Evolutionary conservation across 2,888 invertebrate genomes (phyloP).

Genomic region (Alloscopus bannaensis): DNA sequence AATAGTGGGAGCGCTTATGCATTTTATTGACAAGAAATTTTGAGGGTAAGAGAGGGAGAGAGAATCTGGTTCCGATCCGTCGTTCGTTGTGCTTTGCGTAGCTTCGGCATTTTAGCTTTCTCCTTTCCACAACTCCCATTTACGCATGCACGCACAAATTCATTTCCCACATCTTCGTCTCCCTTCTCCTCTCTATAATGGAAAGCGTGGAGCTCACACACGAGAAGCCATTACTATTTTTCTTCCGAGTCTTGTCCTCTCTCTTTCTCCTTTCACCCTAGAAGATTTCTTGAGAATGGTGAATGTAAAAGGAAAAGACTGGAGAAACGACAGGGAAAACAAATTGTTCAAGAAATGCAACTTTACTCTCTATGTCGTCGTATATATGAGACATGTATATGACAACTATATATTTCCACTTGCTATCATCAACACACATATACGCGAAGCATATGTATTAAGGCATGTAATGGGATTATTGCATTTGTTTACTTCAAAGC

Average conservation of each 20-base stretch:
- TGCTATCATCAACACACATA: conserved; percentile 4
- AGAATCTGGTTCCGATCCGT: background rate
- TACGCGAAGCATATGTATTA: no score
- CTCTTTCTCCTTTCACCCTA: conserved; percentile 24
- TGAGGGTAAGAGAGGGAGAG: no score
- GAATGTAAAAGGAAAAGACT: background rate
- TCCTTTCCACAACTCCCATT: conserved; percentile 48
- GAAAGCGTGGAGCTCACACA: no score
- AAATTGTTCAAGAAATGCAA: conserved; percentile 32
- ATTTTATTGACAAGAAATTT: conserved; percentile 24
- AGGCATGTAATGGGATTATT: conserved; percentile 64
- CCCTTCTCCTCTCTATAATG: conserved; percentile 28
- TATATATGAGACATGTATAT: no score
- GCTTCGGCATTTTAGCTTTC: conserved; percentile 39
- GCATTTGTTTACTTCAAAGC: conserved; percentile 64
- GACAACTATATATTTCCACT: background rate
- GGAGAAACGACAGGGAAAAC: background rate
- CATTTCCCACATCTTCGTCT: conserved; percentile 56
- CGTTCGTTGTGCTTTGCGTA: conserved; percentile 1
- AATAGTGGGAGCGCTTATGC: no score
- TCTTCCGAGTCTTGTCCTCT: background rate
- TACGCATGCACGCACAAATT: conserved; percentile 68
- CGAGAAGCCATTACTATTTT: conserved; percentile 57
- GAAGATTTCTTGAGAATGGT: conserved; percentile 15
- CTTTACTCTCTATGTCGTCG: conserved; percentile 23